Evolutionary conservation across 2,797 vertebrate species (phyloP), one percentile per base, ranked within the genome.

Genomic region (Petrocephalus sullivani): DNA sequence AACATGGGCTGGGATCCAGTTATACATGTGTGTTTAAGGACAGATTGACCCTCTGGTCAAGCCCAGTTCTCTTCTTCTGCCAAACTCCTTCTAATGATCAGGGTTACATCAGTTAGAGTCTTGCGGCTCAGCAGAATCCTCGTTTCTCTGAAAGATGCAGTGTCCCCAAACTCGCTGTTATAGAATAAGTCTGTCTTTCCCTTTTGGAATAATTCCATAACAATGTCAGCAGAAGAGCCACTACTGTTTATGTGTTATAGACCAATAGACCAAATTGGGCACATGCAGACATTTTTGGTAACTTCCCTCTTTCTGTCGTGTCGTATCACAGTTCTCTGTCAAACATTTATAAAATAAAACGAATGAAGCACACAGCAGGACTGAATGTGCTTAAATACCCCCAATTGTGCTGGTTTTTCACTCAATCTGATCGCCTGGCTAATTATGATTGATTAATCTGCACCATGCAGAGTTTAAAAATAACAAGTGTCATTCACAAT

Each of bases 231-330:
- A 49, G 10, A 57, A n/a, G 23, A 87, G 51, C 51, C 14, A 21
- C 37, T 60, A 8, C 49, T 61, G 57, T 41, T 8, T 41, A 86
- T 41, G 21, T 46, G 37, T 23, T 23, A 16, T 16, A 82, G 49
- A 21, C 64, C 56, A 9, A 89, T 87, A 54, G 85, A 57, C 28
- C 49, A 23, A 12, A 67, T 41, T 9, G 61, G 21, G 49, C 12
- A 89, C 71, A 64, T 83, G 46, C 28, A 86, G 51, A 41, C 49
- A 64, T 85, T 64, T 46, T 53, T 83, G 56, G 85, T 85, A 21
- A 28, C 51, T 46, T 41, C 49, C 10, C 19, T 14, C 10, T 41
- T 21, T n/a, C 49, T 83, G 19, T 23, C 46, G n/a, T 83, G 19
- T 23, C 19, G 81, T 83, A 19, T 23, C 46, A 14, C 53, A 23